A percentile compares a stretch with the other conserved stretches of the same genome.
These are phyloP conservation scores for Porites evermanni DNA, from an alignment of 92 coral and sea anemone genomes.

Conservation along the genomic window DNA sequence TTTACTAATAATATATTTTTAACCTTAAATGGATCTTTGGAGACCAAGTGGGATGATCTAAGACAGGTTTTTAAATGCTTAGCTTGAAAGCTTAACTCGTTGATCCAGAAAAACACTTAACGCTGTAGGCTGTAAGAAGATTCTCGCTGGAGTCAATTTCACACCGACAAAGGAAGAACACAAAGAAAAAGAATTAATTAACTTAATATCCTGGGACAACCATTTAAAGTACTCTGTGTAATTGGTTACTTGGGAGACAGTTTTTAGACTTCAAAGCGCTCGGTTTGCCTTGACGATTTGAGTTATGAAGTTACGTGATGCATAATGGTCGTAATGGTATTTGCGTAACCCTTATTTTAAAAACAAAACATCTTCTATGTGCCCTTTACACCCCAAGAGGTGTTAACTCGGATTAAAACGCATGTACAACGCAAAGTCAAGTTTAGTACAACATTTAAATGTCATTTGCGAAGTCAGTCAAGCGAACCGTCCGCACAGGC, in stretches of 20 bases:
- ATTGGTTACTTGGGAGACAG: background rate
- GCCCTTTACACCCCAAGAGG: constrained; percentile 16
- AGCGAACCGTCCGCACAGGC: background rate
- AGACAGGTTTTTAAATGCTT: background rate
- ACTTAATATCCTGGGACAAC: constrained; percentile 3
- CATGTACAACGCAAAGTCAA: constrained; percentile 8
- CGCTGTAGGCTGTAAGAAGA: background rate
- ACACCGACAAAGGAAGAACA: background rate
- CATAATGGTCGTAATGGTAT: background rate
- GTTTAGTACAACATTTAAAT: background rate
- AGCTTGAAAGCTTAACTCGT: constrained; percentile 12
- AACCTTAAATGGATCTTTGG: background rate
- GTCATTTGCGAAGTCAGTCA: background rate
- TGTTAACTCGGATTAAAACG: constrained; percentile 8
- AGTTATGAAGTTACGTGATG: background rate
- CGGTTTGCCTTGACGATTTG: background rate
- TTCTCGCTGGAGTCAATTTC: background rate
- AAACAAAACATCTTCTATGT: constrained; percentile 1
- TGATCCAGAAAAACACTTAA: constrained; percentile 3
- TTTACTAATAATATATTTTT: background rate
- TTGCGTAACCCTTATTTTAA: constrained; percentile 9
- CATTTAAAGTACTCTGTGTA: background rate
- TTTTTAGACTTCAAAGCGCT: background rate
- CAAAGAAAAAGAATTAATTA: constrained; percentile 3
- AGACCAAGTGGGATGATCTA: too few relatives aligned